These are phyloP conservation scores for Halichondria panicea DNA, from an alignment of 37 sponge, comb jelly and placozoan genomes.

Conservation along the genomic window DNA sequence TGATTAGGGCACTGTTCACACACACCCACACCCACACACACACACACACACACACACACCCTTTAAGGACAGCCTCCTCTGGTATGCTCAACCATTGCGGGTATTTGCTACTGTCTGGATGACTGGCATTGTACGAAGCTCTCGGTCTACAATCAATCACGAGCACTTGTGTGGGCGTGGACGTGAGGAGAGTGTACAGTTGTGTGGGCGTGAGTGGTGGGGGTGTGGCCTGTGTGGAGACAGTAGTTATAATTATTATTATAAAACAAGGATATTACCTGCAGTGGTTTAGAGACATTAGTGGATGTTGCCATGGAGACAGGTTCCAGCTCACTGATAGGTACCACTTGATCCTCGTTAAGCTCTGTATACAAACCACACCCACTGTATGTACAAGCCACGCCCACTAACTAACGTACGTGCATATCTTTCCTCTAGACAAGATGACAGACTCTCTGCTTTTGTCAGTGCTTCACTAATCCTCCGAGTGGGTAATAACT, in stretches of 20 bases:
- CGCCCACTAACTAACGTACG: not conserved
- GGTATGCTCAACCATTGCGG: constrained; percentile 75
- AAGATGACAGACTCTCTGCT: constrained; percentile 41
- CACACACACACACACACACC: constrained; percentile 23
- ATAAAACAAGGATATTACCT: too few species aligned
- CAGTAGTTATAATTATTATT: too few species aligned
- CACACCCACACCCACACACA: not conserved
- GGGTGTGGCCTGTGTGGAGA: too few species aligned
- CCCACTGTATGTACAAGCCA: not conserved
- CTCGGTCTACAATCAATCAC: constrained; percentile 69
- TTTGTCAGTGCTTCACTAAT: too few species aligned
- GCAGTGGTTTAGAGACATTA: too few species aligned
- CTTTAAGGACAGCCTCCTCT: constrained; percentile 53
- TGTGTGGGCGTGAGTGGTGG: constrained; percentile 16
- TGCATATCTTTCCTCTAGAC: constrained; percentile 34
- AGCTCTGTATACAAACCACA: too few species aligned
- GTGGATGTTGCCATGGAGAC: too few species aligned
- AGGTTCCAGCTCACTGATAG: too few species aligned
- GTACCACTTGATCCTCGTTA: too few species aligned
- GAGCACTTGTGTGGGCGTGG: constrained; percentile 40
- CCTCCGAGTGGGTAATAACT: constrained; percentile 39
- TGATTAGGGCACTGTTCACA: not conserved
- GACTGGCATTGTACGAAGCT: constrained; percentile 31
- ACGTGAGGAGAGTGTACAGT: constrained; percentile 38
- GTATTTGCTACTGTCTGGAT: constrained; percentile 56